Evolutionary conservation across 37 sponge, comb jelly and placozoan species (phyloP), one percentile per base, ranked within the genome.

Genomic region (Cliona cf. orientalis): DNA sequence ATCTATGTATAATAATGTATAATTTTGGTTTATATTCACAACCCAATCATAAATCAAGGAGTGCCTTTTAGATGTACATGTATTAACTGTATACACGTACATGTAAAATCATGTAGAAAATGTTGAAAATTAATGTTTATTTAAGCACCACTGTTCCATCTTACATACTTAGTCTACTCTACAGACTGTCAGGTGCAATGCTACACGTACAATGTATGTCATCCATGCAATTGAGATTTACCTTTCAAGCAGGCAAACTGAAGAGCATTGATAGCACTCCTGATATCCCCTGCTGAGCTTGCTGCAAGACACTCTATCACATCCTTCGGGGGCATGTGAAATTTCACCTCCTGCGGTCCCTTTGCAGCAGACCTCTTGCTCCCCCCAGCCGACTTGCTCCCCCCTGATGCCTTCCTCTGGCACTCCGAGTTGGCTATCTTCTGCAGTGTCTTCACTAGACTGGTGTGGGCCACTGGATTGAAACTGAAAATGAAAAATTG

Each of bases 401-500:
- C n/a, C 55, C 55, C 55, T 25, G 43, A 41, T 32, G 67, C 5
- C 4, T 61, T 66, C 3, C 5, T 35, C 55, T 43, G 41, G 34
- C 78, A 81, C 64, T 95, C 93, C 12, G 59, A 17, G 17, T 60
- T 22, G 43, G 72, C 80, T 12, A 95, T 82, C 45, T 43, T 84
- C 41, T 76, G 82, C 58, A 92, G 46, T 33, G 84, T 55, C 71
- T 92, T 95, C 45, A 89, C 72, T 58, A 95, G 46, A 36, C 55
- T 82, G 17, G 96, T 92, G 73, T 77, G 90, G 39, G 96, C 90
- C 23, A 93, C 63, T 11, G 90, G 93, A 44, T 89, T 88, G 63
- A 89, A 93, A 40, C 86, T 85, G 71, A 29, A 41, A 43, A 37
- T 35, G 79, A 28, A 78, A 17, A 43, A 72, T 14, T n/a, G n/a